Conservation (phyloP, 2,888 invertebrate genomes). For the Cerastoderma edule region DNA sequence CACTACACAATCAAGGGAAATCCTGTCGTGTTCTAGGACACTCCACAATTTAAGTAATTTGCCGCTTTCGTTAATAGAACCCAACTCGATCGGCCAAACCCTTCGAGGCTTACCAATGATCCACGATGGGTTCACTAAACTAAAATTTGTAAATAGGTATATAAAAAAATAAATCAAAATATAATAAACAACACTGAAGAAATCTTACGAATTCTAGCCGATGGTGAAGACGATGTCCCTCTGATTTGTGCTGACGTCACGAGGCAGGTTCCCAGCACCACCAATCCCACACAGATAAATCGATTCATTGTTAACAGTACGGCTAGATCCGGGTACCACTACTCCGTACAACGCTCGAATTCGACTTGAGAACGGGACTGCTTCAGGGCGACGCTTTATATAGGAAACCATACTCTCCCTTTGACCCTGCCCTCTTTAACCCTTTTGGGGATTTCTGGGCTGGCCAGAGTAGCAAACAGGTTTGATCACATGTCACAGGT, state of each 20-base stretch:
- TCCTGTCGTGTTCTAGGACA: not conserved
- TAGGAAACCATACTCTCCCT: not conserved
- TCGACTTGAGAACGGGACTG: not conserved
- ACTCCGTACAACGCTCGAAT: not conserved
- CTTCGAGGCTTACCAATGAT: not conserved
- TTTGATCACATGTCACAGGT: not conserved
- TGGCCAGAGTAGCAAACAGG: not conserved
- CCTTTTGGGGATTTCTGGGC: not conserved
- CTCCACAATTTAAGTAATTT: not conserved
- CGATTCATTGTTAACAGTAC: conserved; percentile 21
- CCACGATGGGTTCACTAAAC: not conserved
- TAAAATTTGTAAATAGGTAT: not conserved
- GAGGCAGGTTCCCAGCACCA: conserved; percentile 42
- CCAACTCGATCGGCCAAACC: not conserved
- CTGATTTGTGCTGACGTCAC: conserved; percentile 28
- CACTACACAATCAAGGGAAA: no score
- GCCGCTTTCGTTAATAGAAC: not conserved
- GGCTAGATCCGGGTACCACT: no score
- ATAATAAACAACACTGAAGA: not conserved
- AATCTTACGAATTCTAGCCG: conserved; percentile 40
- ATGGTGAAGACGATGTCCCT: conserved; percentile 11
- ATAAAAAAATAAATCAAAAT: not conserved
- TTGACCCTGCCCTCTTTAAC: not conserved
- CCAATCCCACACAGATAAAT: conserved; percentile 38
- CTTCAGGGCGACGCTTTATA: conserved; percentile 12